Conservation (phyloP, 2,797 vertebrate genomes). For the Hemibagrus guttatus region DNA sequence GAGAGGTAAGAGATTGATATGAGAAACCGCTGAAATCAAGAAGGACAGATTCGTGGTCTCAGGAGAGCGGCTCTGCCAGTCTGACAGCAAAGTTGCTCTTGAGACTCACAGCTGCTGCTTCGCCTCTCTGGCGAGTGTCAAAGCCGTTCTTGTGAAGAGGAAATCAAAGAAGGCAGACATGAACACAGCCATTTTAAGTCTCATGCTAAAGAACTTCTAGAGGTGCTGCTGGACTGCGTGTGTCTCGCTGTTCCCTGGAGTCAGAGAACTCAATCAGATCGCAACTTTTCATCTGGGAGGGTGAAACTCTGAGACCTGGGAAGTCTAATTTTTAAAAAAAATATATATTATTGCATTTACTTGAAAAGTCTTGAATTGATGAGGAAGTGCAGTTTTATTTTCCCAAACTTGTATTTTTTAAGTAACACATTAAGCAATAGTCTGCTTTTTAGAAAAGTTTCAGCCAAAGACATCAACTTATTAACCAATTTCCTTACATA, state of each 20-base stretch:
- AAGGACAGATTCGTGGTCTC: slow-evolving; percentile 46
- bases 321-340: not conserved
- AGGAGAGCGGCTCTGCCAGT: slow-evolving; percentile 34
- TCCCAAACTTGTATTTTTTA: not conserved
- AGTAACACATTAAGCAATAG: not conserved
- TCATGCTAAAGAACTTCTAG: not conserved
- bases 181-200: slow-evolving; percentile 36
- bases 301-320: not conserved
- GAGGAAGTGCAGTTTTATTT: not conserved
- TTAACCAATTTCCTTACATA: not conserved
- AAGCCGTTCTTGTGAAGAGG: slow-evolving; percentile 41
- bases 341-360: not conserved
- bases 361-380: not conserved
- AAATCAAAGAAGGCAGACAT: slow-evolving; percentile 46
- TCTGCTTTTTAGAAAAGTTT: too few species aligned
- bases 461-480: too few species aligned
- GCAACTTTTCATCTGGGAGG: not conserved
- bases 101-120: slow-evolving; percentile 47
- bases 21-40: slow-evolving; percentile 45
- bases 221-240: slow-evolving; percentile 49
- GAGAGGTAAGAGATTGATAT: slow-evolving; percentile 36
- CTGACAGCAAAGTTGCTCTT: slow-evolving; percentile 47
- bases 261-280: slow-evolving; percentile 1
- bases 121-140: slow-evolving; percentile 45
- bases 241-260: slow-evolving; percentile 47